phyloP scores from a whole-genome alignment of 2,797 vertebrate species.

The Heliangelus exortis region DNA sequence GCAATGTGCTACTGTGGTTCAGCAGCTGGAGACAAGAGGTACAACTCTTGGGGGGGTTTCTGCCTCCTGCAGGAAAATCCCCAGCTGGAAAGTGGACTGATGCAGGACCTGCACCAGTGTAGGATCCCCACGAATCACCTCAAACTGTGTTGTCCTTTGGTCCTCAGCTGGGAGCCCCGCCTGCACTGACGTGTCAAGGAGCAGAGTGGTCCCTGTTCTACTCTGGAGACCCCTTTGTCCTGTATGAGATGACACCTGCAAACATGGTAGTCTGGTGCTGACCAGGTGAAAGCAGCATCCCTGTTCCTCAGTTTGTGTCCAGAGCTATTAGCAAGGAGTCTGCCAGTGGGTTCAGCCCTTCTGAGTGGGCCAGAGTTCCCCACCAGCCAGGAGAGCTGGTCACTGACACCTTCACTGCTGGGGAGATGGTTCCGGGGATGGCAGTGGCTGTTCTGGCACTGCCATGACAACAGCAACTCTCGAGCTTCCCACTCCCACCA shows the following conservation, averaged over 20 bases:
- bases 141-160: not conserved
- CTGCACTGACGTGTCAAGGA: not conserved
- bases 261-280: not conserved
- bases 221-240: not conserved
- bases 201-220: rapidly evolving
- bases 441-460: not conserved
- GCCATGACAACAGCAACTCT: constrained; percentile 9
- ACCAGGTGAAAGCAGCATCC: not conserved
- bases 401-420: not conserved
- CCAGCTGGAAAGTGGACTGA: not conserved
- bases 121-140: not conserved
- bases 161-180: not conserved
- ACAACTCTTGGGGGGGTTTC: not conserved
- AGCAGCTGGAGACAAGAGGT: not conserved
- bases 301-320: not conserved
- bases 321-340: not conserved
- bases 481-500: not conserved
- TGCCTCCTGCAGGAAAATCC: not conserved
- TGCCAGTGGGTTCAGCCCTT: rapidly evolving
- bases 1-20: not conserved
- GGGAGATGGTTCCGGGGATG: rapidly evolving
- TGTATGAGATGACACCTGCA: too few relatives aligned
- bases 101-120: not conserved
- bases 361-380: not conserved
- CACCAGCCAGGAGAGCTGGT: not conserved